phyloP scores from a whole-genome alignment of 2,113 vertebrate genomes.

The Cyprinodon tularosa region DNA sequence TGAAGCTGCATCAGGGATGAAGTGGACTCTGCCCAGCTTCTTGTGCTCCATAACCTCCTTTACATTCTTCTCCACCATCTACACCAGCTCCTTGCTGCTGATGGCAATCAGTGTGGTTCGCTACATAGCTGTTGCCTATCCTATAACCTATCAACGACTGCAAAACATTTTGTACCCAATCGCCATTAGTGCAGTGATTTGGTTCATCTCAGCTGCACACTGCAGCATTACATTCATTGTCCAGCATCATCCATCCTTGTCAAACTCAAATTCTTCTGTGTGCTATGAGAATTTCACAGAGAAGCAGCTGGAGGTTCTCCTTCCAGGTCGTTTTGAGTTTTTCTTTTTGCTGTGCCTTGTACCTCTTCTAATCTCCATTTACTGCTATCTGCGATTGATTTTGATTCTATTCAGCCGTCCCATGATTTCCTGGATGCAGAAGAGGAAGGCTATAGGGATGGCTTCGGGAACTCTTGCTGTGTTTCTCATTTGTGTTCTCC shows the following conservation, averaged over 20 bases:
- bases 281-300: slow-evolving; percentile 73
- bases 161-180: slow-evolving; percentile 47
- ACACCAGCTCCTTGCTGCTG: slow-evolving; percentile 53
- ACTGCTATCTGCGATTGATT: slow-evolving; percentile 73
- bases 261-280: not conserved
- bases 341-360: slow-evolving; percentile 78
- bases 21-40: slow-evolving; percentile 64
- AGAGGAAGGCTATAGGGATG: slow-evolving; percentile 78
- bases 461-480: slow-evolving; percentile 77
- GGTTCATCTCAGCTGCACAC: slow-evolving; percentile 75
- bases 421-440: slow-evolving; percentile 61
- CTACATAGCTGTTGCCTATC: slow-evolving; percentile 79
- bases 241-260: slow-evolving; percentile 42
- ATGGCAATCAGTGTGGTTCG: slow-evolving; percentile 82
- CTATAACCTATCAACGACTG: slow-evolving; percentile 70
- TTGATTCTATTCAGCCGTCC: slow-evolving; percentile 60
- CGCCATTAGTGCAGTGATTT: slow-evolving; percentile 60
- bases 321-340: slow-evolving; percentile 78
- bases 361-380: slow-evolving; percentile 72
- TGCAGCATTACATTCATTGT: slow-evolving; percentile 75
- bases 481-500: slow-evolving; percentile 82
- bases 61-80: slow-evolving; percentile 84
- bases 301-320: slow-evolving; percentile 69
- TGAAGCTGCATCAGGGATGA: slow-evolving; percentile 63
- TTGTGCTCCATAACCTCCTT: slow-evolving; percentile 79